Conservation (phyloP, 2,113 vertebrate genomes). For the Opisthocomus hoazin region DNA sequence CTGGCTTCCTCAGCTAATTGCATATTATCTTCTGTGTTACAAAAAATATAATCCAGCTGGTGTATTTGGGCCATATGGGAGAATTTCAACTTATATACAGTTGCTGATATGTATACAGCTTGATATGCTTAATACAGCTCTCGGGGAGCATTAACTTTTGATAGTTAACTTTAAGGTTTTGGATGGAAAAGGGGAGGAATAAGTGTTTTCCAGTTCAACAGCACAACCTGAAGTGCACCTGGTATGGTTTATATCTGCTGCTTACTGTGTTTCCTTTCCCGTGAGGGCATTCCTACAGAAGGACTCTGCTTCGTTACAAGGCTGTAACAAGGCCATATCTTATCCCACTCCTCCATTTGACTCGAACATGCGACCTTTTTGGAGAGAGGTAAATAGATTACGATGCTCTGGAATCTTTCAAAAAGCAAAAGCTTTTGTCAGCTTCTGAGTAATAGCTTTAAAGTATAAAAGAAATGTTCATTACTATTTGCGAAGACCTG, state of each 20-base stretch:
- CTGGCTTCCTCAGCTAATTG: not conserved
- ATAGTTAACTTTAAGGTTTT: not conserved
- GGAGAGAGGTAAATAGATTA: not conserved
- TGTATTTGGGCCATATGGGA: not conserved
- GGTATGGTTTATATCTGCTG: not conserved
- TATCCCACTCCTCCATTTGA: not conserved
- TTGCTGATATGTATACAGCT: not conserved
- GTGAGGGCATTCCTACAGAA: not conserved
- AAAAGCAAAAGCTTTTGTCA: not conserved
- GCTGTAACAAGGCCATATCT: not conserved
- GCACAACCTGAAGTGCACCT: not conserved
- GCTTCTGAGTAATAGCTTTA: not conserved
- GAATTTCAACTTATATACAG: not conserved
- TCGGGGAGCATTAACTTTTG: not conserved
- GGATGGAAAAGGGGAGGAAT: not conserved
- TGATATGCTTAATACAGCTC: not conserved
- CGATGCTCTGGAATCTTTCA: not conserved
- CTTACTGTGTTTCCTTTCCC: not conserved
- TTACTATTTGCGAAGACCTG: not conserved
- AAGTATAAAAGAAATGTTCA: not conserved
- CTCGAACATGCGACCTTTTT: not conserved
- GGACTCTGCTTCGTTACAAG: not conserved
- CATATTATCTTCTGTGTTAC: not conserved
- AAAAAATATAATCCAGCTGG: not conserved
- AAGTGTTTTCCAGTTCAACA: not conserved